Conservation (phyloP, 2,888 invertebrate genomes). For the Petrolisthes cinctipes region DNA sequence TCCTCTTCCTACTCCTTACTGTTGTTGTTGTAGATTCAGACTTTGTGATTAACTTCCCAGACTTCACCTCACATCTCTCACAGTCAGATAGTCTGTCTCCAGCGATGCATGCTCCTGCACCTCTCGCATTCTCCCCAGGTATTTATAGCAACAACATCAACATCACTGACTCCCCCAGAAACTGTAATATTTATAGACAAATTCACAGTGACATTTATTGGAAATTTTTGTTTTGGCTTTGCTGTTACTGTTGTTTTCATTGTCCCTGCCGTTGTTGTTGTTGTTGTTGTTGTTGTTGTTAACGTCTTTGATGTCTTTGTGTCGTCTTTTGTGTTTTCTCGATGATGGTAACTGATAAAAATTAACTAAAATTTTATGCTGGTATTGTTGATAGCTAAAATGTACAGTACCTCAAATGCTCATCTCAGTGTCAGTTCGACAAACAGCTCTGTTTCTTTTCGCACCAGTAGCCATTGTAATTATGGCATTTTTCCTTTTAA, state of each 20-base stretch:
- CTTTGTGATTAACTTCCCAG: too few species aligned
- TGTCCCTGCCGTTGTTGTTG: conserved; percentile 15
- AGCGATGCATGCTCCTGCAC: too few species aligned
- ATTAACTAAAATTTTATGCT: neutral
- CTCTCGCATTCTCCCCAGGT: too few species aligned
- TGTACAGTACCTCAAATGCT: neutral
- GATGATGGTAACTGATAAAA: too few species aligned
- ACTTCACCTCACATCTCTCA: too few species aligned
- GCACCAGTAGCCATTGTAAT: neutral
- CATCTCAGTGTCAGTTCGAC: neutral
- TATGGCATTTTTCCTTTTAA: neutral
- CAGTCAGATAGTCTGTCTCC: too few species aligned
- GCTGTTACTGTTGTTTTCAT: conserved; percentile 6
- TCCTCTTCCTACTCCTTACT: too few species aligned
- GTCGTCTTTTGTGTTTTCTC: neutral
- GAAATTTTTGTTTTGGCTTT: neutral
- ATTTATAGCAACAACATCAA: too few species aligned
- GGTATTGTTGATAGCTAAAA: neutral
- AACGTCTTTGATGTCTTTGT: neutral
- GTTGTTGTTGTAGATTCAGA: too few species aligned
- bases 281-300: neutral
- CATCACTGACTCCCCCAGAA: too few species aligned
- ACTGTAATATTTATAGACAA: too few species aligned
- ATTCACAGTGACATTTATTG: too few species aligned
- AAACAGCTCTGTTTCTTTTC: neutral